Evolutionary conservation across 2,888 invertebrate genomes (phyloP), one percentile per base, ranked within the genome.

Genomic region (Gymnocheta viridis): DNA sequence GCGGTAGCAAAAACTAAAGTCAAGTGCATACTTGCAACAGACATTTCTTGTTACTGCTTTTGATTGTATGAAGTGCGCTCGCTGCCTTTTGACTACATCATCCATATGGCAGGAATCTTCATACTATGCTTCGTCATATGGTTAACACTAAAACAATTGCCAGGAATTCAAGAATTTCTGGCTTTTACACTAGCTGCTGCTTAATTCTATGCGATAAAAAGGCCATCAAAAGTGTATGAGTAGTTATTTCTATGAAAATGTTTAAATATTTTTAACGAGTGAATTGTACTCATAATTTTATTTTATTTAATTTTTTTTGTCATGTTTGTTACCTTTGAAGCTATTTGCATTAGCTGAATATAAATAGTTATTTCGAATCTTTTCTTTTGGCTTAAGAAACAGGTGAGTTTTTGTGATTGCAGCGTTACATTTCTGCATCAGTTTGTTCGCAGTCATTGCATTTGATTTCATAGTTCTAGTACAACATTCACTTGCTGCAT

Each of bases 201-300:
- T 47, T 60, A 29, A 29, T 60, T 64, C 51, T 56, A 10, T 27
- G 1, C 44, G 47, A 58, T 38, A 66, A 54, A 58, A 56, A 69
- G 19, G 29, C 44, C 27, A 58, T 60, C 62, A 79, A 64, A n/a
- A 67, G 22, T 60, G 66, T 51, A 76, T 62, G 47, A 54, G 32
- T 64, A 19, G 60, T 70, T 62, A 47, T 76, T 79, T 72, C 76
- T 79, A 4, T 76, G 82, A 66, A 72, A 85, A 51, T 54, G 47
- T 67, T 74, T 82, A 76, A 70, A 81, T 67, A 80, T 79, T 85
- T 85, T 85, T 80, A 64, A 85, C 76, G 77, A 86, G 76, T 85
- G 83, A 85, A 86, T 84, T 84, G 83, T 73, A 82, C 78, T 85
- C 86, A 86, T 85, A 86, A 85, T 83, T 86, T 82, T 64, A 47